Base-by-base conservation (phyloP, 2,888 invertebrate species). In the Lasioglossum villosulum region DNA sequence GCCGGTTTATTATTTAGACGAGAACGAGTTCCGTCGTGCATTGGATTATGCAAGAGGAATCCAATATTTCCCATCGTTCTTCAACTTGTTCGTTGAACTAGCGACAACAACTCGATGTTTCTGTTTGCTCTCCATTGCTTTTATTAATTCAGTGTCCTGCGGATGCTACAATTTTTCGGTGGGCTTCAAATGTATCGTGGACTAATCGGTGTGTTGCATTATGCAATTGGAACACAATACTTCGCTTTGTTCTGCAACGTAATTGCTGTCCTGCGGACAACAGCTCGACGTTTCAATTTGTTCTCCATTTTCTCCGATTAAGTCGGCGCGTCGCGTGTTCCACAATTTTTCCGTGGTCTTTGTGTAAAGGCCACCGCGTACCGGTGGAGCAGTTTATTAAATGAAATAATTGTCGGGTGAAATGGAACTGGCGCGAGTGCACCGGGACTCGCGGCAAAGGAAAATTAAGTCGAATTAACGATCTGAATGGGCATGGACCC, bases 1-100 rank as follows among this genome's bases (percentile, higher is more conserved):
- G 63, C 63, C 63, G 30, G 63, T 63, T 63, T 30, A 63, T 63
- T 63, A 63, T 63, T 63, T 63, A 63, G 30, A 63, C 27, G 63
- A 16, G 59, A 27, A 30, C 63, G 27, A 63, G 63, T 39, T 8
- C 68, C 30, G 30, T 63, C 63, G 30, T 16, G 63, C 27, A 59
- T 27, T 59, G 27, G 59, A 59, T 59, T 59, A 59, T 59, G 27
- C 27, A 59, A 59, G 59, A 27, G 59, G 59, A 59, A 59, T 59
- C 27, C 59, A 59, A 59, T 59, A 59, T 27, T 27, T 70, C 70
- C 37, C 4, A 37, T 37, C 16, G 70, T 37, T 59, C 59, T 59
- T 27, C 59, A 59, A 59, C 27, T 59, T 59, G 59, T 27, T 27
- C 59, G 59, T 59, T 59, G 59, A 59, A 59, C 59, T 27, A 59